Percentiles rank a stretch among this genome's conserved stretches.
Conservation (phyloP, 2,797 vertebrate species). For the Sarcoramphus papa region DNA sequence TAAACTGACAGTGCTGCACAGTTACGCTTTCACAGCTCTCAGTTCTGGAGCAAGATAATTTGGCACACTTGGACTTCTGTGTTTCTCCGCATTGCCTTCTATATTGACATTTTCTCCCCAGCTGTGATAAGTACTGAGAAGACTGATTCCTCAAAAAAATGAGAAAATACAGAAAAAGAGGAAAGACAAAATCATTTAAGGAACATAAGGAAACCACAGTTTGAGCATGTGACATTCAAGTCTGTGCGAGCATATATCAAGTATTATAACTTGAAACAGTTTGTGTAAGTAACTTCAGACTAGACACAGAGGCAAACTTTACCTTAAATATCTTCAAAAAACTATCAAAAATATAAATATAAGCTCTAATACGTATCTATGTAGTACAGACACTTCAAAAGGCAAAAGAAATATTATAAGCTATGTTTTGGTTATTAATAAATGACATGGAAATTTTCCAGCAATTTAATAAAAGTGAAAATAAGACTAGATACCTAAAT, state of each 20-base stretch:
- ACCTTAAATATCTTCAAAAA: neutral
- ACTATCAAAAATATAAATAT: neutral
- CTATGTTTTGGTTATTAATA: neutral
- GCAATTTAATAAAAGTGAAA: neutral
- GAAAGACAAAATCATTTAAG: neutral
- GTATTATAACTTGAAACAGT: neutral
- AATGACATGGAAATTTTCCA: neutral
- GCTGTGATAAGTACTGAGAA: neutral
- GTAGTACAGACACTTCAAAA: neutral
- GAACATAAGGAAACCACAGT: neutral
- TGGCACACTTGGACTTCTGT: neutral
- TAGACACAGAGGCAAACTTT: neutral
- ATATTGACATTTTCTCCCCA: neutral
- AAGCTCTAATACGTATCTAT: neutral
- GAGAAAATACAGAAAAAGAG: conserved; percentile 2
- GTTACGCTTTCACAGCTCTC: neutral
- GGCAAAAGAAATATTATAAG: neutral
- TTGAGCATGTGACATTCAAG: neutral
- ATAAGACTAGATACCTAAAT: neutral
- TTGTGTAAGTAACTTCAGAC: neutral
- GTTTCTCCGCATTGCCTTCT: neutral
- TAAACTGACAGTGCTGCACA: neutral
- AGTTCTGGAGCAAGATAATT: neutral
- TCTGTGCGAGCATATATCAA: neutral
- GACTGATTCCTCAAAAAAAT: neutral